A percentile compares a stretch with the other conserved stretches of the same genome.
Conservation (phyloP, 1,140 invertebrate species). For the Drosophila busckii region DNA sequence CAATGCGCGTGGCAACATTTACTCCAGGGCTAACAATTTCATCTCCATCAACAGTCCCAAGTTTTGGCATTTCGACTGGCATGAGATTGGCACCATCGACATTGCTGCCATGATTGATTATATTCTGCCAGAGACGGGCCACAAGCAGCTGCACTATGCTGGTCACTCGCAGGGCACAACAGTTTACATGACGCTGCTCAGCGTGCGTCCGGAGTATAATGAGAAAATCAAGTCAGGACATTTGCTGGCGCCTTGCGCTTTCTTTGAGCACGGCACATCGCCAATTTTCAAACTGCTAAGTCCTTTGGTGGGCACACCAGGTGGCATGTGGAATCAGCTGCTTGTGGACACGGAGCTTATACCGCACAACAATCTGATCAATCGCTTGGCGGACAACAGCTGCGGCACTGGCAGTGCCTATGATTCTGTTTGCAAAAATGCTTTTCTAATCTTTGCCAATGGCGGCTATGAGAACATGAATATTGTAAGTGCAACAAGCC, state of each 20-base stretch:
- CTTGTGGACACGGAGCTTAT: slow-evolving; percentile 52
- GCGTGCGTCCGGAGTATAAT: slow-evolving; percentile 80
- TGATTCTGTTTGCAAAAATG: slow-evolving; percentile 45
- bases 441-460: slow-evolving; percentile 56
- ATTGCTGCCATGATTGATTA: slow-evolving; percentile 85
- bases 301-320: slow-evolving; percentile 38
- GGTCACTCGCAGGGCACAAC: slow-evolving; percentile 82
- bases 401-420: slow-evolving; percentile 23
- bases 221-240: slow-evolving; percentile 80
- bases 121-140: slow-evolving; percentile 80
- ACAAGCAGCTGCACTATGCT: slow-evolving; percentile 71
- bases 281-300: slow-evolving; percentile 53
- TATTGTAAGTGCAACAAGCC: slow-evolving; percentile 39
- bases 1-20: slow-evolving; percentile 85
- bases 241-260: slow-evolving; percentile 81
- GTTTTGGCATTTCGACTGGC: slow-evolving; percentile 81
- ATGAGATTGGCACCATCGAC: slow-evolving; percentile 86
- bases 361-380: slow-evolving; percentile 51
- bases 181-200: slow-evolving; percentile 80
- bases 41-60: slow-evolving; percentile 74
- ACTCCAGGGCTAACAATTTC: slow-evolving; percentile 81
- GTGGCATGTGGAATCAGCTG: slow-evolving; percentile 66
- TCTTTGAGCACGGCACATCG: slow-evolving; percentile 56
- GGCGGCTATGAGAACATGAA: slow-evolving; percentile 57
- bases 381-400: slow-evolving; percentile 48